phyloP scores from a whole-genome alignment of 1,140 invertebrate genomes.

The Ceratoteleas bidentatus region DNA sequence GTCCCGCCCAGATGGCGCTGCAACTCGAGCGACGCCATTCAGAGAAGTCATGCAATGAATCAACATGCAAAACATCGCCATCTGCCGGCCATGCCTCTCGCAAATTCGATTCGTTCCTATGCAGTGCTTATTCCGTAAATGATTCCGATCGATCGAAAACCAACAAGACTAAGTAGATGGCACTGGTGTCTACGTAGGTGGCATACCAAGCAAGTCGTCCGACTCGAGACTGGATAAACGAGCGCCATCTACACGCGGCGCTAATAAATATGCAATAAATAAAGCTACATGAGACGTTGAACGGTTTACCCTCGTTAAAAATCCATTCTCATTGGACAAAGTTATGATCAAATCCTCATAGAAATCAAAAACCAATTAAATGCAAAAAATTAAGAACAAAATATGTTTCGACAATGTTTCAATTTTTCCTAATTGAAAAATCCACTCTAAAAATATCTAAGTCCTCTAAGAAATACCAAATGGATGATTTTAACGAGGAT shows the following conservation, averaged over 20 bases:
- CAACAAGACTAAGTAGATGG: constrained; percentile 1
- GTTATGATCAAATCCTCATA: no score
- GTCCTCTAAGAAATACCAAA: no score
- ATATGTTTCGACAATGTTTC: no score
- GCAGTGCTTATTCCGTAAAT: not conserved
- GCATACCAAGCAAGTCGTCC: not conserved
- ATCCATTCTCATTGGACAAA: no score
- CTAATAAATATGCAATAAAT: constrained; percentile 45
- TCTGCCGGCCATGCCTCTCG: not conserved
- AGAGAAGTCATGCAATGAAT: not conserved
- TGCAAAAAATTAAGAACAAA: no score
- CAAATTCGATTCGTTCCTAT: not conserved
- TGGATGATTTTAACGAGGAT: not conserved
- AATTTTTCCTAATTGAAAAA: no score
- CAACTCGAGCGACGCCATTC: not conserved
- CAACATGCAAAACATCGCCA: not conserved
- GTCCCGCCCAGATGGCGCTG: not conserved
- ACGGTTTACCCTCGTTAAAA: not conserved
- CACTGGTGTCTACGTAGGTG: constrained; percentile 6
- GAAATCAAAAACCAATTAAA: no score
- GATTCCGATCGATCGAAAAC: not conserved
- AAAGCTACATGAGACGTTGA: constrained; percentile 26
- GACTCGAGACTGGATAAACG: not conserved
- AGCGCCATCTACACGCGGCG: constrained; percentile 13
- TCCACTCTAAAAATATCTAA: no score